These are phyloP conservation scores for Synodontis membranacea DNA, from an alignment of 2,113 vertebrate species.

Conservation along the genomic window DNA sequence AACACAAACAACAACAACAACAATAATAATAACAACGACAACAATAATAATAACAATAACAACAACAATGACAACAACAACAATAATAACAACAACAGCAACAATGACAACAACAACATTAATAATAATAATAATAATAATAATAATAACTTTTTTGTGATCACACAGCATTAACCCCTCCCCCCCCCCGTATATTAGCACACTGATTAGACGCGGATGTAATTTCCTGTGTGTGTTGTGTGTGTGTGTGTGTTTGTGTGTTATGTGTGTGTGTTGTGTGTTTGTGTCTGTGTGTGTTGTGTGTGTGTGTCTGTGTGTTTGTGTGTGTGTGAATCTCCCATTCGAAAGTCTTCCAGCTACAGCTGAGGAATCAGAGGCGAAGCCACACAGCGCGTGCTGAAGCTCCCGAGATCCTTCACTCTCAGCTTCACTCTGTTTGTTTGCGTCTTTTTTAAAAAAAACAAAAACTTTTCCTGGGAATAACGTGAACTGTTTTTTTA, in stretches of 20 bases:
- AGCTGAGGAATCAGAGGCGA: not conserved
- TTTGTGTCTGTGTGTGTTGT: not conserved
- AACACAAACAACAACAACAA: too few species aligned
- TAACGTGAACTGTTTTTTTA: not conserved
- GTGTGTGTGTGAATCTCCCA: slow-evolving; percentile 16
- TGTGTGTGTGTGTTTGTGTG: slow-evolving; percentile 39
- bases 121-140: not conserved
- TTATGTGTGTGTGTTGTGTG: slow-evolving; percentile 4
- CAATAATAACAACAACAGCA: too few species aligned
- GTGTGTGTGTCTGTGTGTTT: slow-evolving; percentile 37
- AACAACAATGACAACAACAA: too few species aligned
- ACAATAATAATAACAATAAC: too few species aligned
- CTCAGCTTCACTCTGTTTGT: too few species aligned
- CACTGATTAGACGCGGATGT: slow-evolving; percentile 71
- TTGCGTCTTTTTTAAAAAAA: not conserved
- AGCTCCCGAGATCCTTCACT: not conserved
- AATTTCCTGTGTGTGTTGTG: slow-evolving; percentile 72
- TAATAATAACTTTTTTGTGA: not conserved
- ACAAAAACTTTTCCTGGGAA: not conserved
- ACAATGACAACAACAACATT: not conserved
- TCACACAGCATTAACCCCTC: not conserved
- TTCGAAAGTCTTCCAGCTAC: slow-evolving; percentile 16
- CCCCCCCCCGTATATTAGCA: slow-evolving; percentile 47
- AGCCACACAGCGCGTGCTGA: not conserved
- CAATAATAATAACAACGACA: too few species aligned